These are phyloP conservation scores for Anastrepha ludens DNA, from an alignment of 1,140 invertebrate species.

Conservation along the genomic window DNA sequence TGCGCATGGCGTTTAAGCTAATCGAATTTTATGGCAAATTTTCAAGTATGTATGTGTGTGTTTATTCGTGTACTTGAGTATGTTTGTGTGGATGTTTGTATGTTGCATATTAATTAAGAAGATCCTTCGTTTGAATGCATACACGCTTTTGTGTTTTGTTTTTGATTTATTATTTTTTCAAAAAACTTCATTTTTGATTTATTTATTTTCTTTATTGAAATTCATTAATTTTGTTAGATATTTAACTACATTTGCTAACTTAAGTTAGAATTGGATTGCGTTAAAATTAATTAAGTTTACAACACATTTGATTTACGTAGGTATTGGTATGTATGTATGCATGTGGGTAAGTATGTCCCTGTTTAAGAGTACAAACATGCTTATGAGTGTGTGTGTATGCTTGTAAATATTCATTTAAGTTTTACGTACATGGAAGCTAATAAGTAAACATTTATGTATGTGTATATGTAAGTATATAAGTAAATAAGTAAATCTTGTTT, in stretches of 20 bases:
- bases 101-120: too few species aligned
- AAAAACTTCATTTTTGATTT: not conserved
- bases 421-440: not conserved
- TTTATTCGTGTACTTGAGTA: not conserved
- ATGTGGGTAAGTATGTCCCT: not conserved
- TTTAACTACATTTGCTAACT: slow-evolving; percentile 50
- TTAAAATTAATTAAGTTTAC: slow-evolving; percentile 34
- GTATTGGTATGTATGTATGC: not conserved
- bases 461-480: not conserved
- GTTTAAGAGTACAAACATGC: not conserved
- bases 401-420: not conserved
- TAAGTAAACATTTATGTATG: not conserved
- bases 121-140: too few species aligned
- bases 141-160: too few species aligned
- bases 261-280: slow-evolving; percentile 21
- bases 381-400: not conserved
- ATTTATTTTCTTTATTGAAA: slow-evolving; percentile 1
- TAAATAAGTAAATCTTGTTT: slow-evolving; percentile 46
- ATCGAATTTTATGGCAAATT: slow-evolving; percentile 13
- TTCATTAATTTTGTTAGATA: slow-evolving; percentile 39
- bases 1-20: not conserved
- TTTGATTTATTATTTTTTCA: not conserved
- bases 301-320: not conserved
- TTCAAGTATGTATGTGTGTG: not conserved
- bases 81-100: too few species aligned